These are phyloP conservation scores for Chascanopsetta lugubris DNA, from an alignment of 2,113 vertebrate species.

Conservation along the genomic window DNA sequence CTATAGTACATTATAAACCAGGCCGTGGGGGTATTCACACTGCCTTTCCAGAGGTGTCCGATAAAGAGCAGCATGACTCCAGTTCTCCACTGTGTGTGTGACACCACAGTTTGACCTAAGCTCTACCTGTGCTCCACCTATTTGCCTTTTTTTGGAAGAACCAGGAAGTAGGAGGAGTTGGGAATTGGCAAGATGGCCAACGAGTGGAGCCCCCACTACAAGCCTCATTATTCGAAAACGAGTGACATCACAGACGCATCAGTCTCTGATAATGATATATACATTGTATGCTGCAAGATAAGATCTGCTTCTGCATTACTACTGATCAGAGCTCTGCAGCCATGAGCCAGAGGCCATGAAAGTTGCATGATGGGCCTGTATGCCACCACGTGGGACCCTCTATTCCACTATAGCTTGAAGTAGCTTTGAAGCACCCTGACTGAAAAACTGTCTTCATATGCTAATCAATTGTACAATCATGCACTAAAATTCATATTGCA, in stretches of 20 bases:
- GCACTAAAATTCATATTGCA: background rate
- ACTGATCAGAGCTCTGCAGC: too few species aligned
- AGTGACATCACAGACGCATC: too few species aligned
- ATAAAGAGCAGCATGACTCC: background rate
- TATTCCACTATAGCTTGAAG: background rate
- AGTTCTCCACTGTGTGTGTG: background rate
- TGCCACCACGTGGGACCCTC: background rate
- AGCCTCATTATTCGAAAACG: too few species aligned
- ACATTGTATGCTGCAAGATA: too few species aligned
- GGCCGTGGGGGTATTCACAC: background rate
- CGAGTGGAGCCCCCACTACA: too few species aligned
- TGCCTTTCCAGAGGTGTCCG: constrained; percentile 11
- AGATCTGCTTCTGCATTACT: too few species aligned
- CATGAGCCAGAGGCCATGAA: background rate
- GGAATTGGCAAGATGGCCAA: too few species aligned
- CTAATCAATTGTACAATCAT: background rate
- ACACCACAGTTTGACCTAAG: background rate
- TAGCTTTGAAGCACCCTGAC: background rate
- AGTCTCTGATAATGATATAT: too few species aligned
- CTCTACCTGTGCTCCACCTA: too few species aligned
- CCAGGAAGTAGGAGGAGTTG: too few species aligned
- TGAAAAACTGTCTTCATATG: background rate
- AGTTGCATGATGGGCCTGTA: background rate
- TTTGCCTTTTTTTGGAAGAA: too few species aligned
- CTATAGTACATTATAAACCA: constrained; percentile 27